Evolutionary conservation across 2,113 vertebrate species (phyloP), one percentile per base, ranked within the genome.

Genomic region (Malaclemys terrapin): DNA sequence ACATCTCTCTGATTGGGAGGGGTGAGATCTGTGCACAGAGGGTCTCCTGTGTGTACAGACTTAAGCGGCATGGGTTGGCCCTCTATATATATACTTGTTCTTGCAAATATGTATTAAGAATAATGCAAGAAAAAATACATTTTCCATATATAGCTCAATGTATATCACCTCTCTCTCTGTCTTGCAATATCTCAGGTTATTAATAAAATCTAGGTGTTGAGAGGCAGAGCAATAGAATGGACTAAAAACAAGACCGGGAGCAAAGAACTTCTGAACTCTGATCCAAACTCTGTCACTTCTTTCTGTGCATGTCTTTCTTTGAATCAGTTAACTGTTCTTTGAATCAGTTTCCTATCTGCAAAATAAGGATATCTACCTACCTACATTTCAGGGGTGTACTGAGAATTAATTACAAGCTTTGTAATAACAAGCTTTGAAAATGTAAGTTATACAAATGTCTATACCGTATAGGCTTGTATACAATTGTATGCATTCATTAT

Each of bases 301-400:
- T 45, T 69, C 62, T 76, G 38, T 24, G 38, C 72, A 76, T 76
- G 5, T 76, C 20, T 76, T 89, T 87, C 8, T 90, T 82, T 90
- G 76, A 82, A 90, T 85, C 80, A 85, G 5, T 59, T 8, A 85
- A 85, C 16, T 0, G 81, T 89, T 65, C 62, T 65, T 96, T 92
- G 14, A 85, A 91, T 96, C 7, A 9, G 8, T 88, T 96, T 89
- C 52, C 6, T 38, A 57, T 62, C 95, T 90, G 22, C 52, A 96
- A 93, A 94, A 80, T 3, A 85, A 14, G 19, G 17, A n/a, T 84
- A 94, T 91, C 59, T 96, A 82, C 82, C 86, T 88, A 91, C n/a
- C 82, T 96, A 75, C 82, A 38, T 84, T 93, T 65, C 80, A 94
- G 56, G 45, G 50, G 4, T 20, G 5, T 91, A 84, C 72, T 75